phyloP scores from a whole-genome alignment of 1,140 invertebrate species.

The Triops cancriformis region DNA sequence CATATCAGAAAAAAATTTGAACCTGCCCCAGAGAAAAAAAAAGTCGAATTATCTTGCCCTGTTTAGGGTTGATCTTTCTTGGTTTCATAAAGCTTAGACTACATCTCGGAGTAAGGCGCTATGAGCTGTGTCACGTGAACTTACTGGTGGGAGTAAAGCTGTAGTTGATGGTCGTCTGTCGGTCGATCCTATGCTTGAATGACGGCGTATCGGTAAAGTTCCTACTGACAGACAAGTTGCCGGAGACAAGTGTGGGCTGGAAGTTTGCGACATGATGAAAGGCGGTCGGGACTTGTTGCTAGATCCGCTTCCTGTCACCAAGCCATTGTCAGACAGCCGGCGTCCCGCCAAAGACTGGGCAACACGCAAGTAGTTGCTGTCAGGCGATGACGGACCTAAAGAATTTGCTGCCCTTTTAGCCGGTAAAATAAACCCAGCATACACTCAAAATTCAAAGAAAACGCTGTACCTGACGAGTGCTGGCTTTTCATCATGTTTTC shows the following conservation, averaged over 20 bases:
- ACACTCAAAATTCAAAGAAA: constrained; percentile 25
- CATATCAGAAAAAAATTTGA: too few species aligned
- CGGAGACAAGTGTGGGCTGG: constrained; percentile 67
- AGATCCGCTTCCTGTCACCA: constrained; percentile 48
- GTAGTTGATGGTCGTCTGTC: constrained; percentile 72
- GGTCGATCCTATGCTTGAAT: constrained; percentile 80
- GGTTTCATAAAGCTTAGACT: too few species aligned
- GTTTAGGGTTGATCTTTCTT: too few species aligned
- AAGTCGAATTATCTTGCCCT: too few species aligned
- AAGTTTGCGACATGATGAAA: constrained; percentile 72
- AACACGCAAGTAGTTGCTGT: constrained; percentile 77
- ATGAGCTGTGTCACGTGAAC: constrained; percentile 28
- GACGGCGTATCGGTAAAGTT: constrained; percentile 68
- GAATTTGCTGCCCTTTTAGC: constrained; percentile 56
- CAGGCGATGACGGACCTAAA: constrained; percentile 62
- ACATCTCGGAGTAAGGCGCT: background rate
- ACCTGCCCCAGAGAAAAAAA: too few species aligned
- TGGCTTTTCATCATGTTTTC: constrained; percentile 77
- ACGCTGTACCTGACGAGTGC: constrained; percentile 43
- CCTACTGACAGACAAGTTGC: constrained; percentile 57
- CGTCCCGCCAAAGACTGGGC: constrained; percentile 66
- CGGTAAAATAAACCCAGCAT: constrained; percentile 41
- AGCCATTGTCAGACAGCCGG: constrained; percentile 78
- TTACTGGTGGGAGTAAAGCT: constrained; percentile 65
- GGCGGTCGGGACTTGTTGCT: constrained; percentile 47